phyloP scores from a whole-genome alignment of 1,140 invertebrate genomes.

The Neodiprion lecontei region DNA sequence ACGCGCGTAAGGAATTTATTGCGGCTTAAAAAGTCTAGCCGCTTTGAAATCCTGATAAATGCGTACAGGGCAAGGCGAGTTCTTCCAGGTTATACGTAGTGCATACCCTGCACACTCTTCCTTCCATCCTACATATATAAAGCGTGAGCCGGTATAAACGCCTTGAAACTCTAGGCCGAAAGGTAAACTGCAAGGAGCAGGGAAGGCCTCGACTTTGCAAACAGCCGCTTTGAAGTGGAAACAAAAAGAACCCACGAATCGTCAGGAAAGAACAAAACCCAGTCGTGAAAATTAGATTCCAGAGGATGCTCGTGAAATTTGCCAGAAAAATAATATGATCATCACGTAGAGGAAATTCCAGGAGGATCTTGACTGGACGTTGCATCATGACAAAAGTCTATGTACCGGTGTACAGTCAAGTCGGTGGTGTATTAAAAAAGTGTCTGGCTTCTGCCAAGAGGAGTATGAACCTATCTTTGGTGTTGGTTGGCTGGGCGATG shows the following conservation, averaged over 20 bases:
- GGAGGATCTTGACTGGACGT: no score
- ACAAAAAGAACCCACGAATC: constrained; percentile 14
- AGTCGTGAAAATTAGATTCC: constrained; percentile 8
- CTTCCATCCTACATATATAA: not conserved
- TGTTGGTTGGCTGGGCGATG: no score
- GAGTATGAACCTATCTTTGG: no score
- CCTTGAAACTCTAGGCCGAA: constrained; percentile 50
- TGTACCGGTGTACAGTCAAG: no score
- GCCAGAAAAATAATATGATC: no score
- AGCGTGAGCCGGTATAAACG: constrained; percentile 12
- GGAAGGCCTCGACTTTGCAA: not conserved
- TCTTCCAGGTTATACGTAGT: constrained; percentile 16
- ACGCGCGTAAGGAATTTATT: constrained; percentile 52
- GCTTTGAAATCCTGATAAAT: constrained; percentile 63
- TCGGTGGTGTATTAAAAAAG: no score
- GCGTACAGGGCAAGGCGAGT: constrained; percentile 32
- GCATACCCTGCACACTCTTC: constrained; percentile 31
- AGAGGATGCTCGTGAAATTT: no score
- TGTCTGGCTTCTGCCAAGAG: no score
- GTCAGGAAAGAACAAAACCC: constrained; percentile 24
- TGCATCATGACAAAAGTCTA: no score
- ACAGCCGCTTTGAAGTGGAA: constrained; percentile 4
- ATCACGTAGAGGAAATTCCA: no score
- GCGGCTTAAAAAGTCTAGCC: constrained; percentile 62
- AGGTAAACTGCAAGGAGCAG: constrained; percentile 46